Evolutionary conservation across 2,113 vertebrate genomes (phyloP), one percentile per base, ranked within the genome.

Genomic region (Mola mola): DNA sequence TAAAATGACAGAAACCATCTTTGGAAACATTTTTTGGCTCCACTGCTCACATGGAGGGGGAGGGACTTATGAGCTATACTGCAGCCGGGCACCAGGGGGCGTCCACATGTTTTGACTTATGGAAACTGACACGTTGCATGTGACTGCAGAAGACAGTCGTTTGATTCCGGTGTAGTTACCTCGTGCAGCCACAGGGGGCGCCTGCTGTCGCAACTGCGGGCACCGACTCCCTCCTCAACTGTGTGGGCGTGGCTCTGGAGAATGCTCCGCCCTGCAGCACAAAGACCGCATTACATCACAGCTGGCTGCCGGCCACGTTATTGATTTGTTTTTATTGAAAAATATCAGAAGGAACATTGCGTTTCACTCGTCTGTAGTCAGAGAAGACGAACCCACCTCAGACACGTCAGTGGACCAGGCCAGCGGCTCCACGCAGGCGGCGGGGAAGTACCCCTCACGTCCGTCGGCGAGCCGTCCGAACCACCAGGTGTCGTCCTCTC

Each of bases 401-500:
- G 16, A 17, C 38, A 20, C 16, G 6, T 16, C 38, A 20, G 16
- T 1, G 13, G 17, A 41, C 10, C 38, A 10, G 10, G 33, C 12
- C 33, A 72, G 63, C 2, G 50, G 64, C 64, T 79, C 36, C 46
- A 83, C 75, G 1, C 64, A 76, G 16, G 63, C 3, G 0, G 28
- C 10, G 0, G 76, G 76, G 19, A 79, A 76, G 31, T 49, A 83
- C 1, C 76, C 76, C 21, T 56, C 46, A 6, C 78, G 51, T 2
- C 85, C 34, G 0, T 64, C 79, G 12, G 65, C 78, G 17, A 66
- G 71, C 8, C 25, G 25, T 12, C 85, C 82, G 0, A 83, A 75
- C 70, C 72, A 88, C 82, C 43, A 81, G 29, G 56, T 28, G 10
- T 91, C 73, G 0, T 91, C 82, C 29, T 90, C 79, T 0, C 80